Conservation (phyloP, 2,888 invertebrate species). For the Conistra vaccinii region DNA sequence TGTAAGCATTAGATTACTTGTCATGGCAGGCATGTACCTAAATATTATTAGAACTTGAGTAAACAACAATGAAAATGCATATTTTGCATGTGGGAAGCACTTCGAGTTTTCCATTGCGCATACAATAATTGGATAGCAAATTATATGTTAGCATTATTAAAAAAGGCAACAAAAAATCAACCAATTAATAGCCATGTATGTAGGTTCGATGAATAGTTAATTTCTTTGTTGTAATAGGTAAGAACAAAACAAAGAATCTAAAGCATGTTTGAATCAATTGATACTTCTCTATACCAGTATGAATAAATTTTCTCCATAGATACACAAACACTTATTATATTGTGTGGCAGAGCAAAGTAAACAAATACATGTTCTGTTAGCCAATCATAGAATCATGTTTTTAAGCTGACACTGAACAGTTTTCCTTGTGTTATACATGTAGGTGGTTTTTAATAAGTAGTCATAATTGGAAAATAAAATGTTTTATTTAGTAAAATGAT, state of each 20-base stretch:
- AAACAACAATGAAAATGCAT: slow-evolving; percentile 59
- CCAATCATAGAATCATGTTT: slow-evolving; percentile 20
- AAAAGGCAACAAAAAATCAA: background rate
- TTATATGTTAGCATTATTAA: background rate
- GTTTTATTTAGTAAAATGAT: background rate
- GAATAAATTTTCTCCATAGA: slow-evolving; percentile 1
- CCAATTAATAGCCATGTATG: background rate
- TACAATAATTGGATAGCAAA: slow-evolving; percentile 6
- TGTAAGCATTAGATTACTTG: slow-evolving; percentile 4
- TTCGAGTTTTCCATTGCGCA: background rate
- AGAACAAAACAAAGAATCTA: background rate
- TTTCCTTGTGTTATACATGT: slow-evolving; percentile 43
- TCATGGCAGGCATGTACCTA: background rate
- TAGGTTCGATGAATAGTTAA: slow-evolving; percentile 3
- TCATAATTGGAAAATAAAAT: background rate
- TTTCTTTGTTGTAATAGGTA: slow-evolving; percentile 44
- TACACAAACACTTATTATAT: slow-evolving; percentile 8
- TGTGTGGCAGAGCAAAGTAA: slow-evolving; percentile 19
- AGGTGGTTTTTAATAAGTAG: no score
- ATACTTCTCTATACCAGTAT: background rate
- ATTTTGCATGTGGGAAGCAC: slow-evolving; percentile 28
- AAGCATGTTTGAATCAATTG: slow-evolving; percentile 22
- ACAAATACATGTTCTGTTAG: slow-evolving; percentile 29
- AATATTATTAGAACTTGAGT: slow-evolving; percentile 21
- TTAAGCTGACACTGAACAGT: slow-evolving; percentile 9